Evolutionary conservation across 2,888 invertebrate species (phyloP).

Genomic region (Sphaerophoria taeniata): DNA sequence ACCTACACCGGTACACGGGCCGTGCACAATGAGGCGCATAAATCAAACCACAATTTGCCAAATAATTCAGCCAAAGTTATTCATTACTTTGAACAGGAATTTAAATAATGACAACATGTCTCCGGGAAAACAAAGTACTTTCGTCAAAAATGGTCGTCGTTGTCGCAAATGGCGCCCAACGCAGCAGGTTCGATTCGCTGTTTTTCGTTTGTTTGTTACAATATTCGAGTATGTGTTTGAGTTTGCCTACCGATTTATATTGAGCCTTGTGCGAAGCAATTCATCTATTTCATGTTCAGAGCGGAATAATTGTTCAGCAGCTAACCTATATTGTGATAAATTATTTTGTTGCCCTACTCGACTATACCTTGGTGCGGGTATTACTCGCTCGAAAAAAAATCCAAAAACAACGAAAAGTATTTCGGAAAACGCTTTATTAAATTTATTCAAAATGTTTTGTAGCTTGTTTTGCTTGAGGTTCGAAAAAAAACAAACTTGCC

Average conservation of each 20-base stretch:
- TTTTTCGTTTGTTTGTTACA: background rate
- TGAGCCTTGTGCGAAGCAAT: slow-evolving; percentile 60
- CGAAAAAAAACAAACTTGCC: slow-evolving; percentile 31
- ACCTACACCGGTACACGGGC: slow-evolving; percentile 10
- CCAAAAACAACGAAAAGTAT: slow-evolving; percentile 1
- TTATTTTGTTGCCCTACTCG: slow-evolving; percentile 65
- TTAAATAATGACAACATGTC: slow-evolving; percentile 71
- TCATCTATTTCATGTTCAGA: slow-evolving; percentile 69
- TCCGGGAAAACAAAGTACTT: slow-evolving; percentile 66
- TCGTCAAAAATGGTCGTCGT: slow-evolving; percentile 58
- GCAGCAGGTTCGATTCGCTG: background rate
- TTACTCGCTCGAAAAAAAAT: slow-evolving; percentile 10
- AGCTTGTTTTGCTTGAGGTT: slow-evolving; percentile 52
- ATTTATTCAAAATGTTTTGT: slow-evolving; percentile 66
- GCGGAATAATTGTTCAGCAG: slow-evolving; percentile 65
- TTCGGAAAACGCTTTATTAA: slow-evolving; percentile 61
- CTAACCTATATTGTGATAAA: slow-evolving; percentile 64
- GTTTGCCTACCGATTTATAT: slow-evolving; percentile 8
- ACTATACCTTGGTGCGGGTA: slow-evolving; percentile 28
- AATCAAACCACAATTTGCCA: slow-evolving; percentile 75
- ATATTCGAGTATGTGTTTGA: slow-evolving; percentile 13
- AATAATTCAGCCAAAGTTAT: slow-evolving; percentile 76
- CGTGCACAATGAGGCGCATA: slow-evolving; percentile 63
- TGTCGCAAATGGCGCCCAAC: slow-evolving; percentile 31
- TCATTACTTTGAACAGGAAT: slow-evolving; percentile 71